phyloP scores from a whole-genome alignment of 2,888 invertebrate species.

The Cosmia pyralina region DNA sequence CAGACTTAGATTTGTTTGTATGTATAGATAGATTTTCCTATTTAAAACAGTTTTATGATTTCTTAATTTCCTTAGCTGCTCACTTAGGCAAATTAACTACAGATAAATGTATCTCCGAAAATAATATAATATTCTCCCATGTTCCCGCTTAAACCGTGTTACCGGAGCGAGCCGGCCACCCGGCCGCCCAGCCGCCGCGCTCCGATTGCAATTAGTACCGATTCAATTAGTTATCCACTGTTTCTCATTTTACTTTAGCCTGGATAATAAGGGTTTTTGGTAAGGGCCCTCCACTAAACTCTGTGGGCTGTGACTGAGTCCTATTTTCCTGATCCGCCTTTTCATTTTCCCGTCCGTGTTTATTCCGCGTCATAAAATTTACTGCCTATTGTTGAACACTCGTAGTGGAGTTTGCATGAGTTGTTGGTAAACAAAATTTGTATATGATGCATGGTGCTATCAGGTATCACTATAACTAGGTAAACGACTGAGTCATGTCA shows the following conservation, averaged over 20 bases:
- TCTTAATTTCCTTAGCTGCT: slow-evolving; percentile 32
- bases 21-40: background rate
- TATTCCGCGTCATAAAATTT: slow-evolving; percentile 55
- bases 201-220: slow-evolving; percentile 65
- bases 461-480: background rate
- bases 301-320: slow-evolving; percentile 34
- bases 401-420: slow-evolving; percentile 1
- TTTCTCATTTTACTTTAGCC: slow-evolving; percentile 59
- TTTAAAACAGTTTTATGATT: slow-evolving; percentile 5
- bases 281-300: slow-evolving; percentile 34
- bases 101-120: slow-evolving; percentile 48
- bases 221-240: slow-evolving; percentile 66
- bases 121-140: slow-evolving; percentile 60
- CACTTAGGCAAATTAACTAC: slow-evolving; percentile 53
- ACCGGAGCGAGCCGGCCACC: slow-evolving; percentile 37
- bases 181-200: slow-evolving; percentile 19
- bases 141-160: slow-evolving; percentile 57
- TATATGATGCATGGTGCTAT: background rate
- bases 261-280: slow-evolving; percentile 53
- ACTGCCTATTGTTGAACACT: slow-evolving; percentile 39
- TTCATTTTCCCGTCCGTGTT: slow-evolving; percentile 48
- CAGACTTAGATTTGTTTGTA: too few species aligned
- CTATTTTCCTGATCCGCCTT: slow-evolving; percentile 35
- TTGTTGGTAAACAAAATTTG: slow-evolving; percentile 1
- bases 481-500: background rate